Evolutionary conservation across 1,140 invertebrate species (phyloP), one percentile per base, ranked within the genome.

Genomic region (Polypedilum pembai): DNA sequence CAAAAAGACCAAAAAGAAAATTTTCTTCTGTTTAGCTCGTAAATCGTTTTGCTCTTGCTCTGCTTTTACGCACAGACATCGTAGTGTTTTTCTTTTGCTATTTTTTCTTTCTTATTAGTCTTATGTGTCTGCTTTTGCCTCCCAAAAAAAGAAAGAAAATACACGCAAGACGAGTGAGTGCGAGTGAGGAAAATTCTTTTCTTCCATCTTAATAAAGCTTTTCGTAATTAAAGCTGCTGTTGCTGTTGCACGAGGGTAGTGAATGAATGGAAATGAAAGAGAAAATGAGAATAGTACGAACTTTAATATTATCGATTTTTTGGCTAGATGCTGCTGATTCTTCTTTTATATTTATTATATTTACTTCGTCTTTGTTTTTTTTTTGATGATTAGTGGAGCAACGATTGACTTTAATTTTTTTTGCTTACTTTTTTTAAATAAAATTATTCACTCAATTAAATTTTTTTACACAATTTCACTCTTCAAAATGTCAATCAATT

Each of bases 221-320:
- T 69, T 69, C 65, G 65, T 69, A 69, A 69, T 69, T 69, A 69
- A 69, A 69, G 65, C n/a, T 56, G 45, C n/a, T 33, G 24, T 33
- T 56, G 45, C n/a, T 33, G 24, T 33, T 33, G 24, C 24, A 33
- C 24, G 24, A 33, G 24, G 24, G 24, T 33, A 12, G 45, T n/a
- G 65, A 7, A 21, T 69, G 65, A 21, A 69, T 69, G 65, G 17
- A 69, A 69, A 56, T 56, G 12, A 56, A 56, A n/a, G 45, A 56
- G 45, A 69, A 69, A 69, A 69, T 18, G 65, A 69, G 20, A 18
- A 18, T n/a, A 69, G 65, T 18, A 18, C 5, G 65, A 69, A 21
- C 65, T 69, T 69, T 69, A 69, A 69, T 69, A 69, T 69, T 69
- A 69, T 69, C 17, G 65, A 69, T 69, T 69, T 66, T 56, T 56